Evolutionary conservation across 1,140 invertebrate species (phyloP), one percentile per base, ranked within the genome.

Genomic region (Apis laboriosa): DNA sequence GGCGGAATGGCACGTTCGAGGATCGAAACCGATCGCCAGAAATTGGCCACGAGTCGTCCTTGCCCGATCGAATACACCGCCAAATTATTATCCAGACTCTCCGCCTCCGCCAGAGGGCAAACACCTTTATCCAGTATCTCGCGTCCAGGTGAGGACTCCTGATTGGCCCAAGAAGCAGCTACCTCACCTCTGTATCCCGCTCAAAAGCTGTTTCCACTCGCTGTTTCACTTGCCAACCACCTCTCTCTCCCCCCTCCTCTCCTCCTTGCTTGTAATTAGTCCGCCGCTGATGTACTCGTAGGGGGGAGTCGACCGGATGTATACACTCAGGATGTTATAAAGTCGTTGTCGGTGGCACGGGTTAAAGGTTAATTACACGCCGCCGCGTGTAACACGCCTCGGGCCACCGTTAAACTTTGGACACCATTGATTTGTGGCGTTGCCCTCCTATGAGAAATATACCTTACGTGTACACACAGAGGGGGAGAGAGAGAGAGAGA

Each of bases 371-470:
- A 92, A 92, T 92, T 92, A 91, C 87, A 90, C 88, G 87, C 85
- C 88, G 77, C 89, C 88, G 85, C 85, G 79, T 89, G 86, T 91
- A 90, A 89, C 87, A 82, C 84, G 87, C 86, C 84, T 75, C 61
- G 86, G 88, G 88, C 85, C 85, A 80, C 84, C 84, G 85, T 91
- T 90, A 88, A 92, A 92, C 91, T 92, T 92, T 91, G 84, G 89
- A 90, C 90, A 90, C 86, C 90, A 91, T 92, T 91, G 91, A 92
- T 92, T 92, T 91, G 90, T 91, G 87, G 87, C 70, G 73, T 86
- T 87, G 78, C 72, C 84, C 78, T 61, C 51, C 61, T 71, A 76
- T 83, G 80, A 80, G 88, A 86, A 88, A 84, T 84, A 84, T 81
- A 80, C 34, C 34, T 43, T 64, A 77, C 21, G 77, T n/a, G 34